Percentiles rank a stretch among this genome's conserved stretches.
Conservation (phyloP, 2,797 vertebrate genomes). For the Lepus townsendii region DNA sequence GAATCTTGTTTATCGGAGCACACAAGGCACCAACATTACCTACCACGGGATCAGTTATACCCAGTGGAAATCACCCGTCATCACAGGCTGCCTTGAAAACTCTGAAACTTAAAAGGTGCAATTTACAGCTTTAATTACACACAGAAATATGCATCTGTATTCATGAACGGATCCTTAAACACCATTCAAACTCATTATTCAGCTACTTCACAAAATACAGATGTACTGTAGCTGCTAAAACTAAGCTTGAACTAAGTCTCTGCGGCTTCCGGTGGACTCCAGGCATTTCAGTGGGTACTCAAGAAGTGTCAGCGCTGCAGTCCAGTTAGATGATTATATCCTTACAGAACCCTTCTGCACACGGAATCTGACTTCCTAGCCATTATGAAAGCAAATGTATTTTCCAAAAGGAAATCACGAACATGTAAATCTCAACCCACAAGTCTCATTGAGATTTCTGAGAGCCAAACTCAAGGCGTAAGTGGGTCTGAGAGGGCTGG, state of each 20-base stretch:
- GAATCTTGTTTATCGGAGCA: slow-evolving; percentile 18
- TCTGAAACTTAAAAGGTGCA: slow-evolving; percentile 8
- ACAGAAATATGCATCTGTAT: slow-evolving; percentile 25
- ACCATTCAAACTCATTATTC: slow-evolving; percentile 33
- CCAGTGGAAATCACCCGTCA: neutral
- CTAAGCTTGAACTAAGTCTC: slow-evolving; percentile 55
- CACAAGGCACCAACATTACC: neutral
- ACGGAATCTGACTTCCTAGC: neutral
- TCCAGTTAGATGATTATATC: neutral
- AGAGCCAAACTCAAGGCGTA: neutral
- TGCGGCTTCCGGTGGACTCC: slow-evolving; percentile 22
- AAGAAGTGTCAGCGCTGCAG: neutral
- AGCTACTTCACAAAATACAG: slow-evolving; percentile 5
- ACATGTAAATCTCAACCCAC: neutral
- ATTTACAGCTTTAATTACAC: slow-evolving; percentile 58
- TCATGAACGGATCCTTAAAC: slow-evolving; percentile 38
- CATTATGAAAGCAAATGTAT: slow-evolving; percentile 19
- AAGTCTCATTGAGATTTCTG: slow-evolving; percentile 35
- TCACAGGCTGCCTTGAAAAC: neutral
- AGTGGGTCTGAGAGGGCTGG: neutral
- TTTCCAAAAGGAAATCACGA: slow-evolving; percentile 61
- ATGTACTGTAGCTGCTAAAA: slow-evolving; percentile 19
- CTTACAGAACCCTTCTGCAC: neutral
- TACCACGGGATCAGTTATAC: neutral
- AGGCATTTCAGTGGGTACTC: slow-evolving; percentile 70